phyloP scores from a whole-genome alignment of 2,888 invertebrate genomes.

The Caenorhabditis drosophilae region DNA sequence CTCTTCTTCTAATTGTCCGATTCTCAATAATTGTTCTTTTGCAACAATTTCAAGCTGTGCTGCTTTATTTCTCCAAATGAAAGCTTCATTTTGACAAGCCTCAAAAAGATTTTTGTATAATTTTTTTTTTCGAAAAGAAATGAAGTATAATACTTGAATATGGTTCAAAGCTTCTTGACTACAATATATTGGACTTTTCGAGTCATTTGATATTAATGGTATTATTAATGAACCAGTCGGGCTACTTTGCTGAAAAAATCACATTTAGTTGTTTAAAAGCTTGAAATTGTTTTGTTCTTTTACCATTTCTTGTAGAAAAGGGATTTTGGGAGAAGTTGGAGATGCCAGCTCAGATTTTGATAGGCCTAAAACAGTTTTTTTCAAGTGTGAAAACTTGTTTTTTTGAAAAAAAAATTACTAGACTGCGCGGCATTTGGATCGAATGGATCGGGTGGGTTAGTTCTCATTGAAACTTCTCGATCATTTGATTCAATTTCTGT shows the following conservation, averaged over 20 bases:
- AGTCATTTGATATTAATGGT: slow-evolving; percentile 21
- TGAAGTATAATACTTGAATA: slow-evolving; percentile 33
- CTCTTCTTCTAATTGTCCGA: slow-evolving; percentile 29
- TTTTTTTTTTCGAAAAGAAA: slow-evolving; percentile 3
- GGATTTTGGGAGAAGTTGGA: slow-evolving; percentile 37
- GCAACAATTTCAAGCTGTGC: slow-evolving; percentile 66
- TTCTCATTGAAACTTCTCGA: slow-evolving; percentile 13
- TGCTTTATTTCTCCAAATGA: slow-evolving; percentile 68
- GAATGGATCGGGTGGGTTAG: slow-evolving; percentile 38
- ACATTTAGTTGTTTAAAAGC: not conserved
- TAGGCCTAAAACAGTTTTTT: too few species aligned
- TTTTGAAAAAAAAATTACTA: too few species aligned
- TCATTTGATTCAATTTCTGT: slow-evolving; percentile 20
- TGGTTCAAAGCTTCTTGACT: slow-evolving; percentile 51
- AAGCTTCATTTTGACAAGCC: slow-evolving; percentile 68
- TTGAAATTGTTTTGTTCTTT: slow-evolving; percentile 2
- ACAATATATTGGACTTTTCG: slow-evolving; percentile 40
- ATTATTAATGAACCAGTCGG: slow-evolving; percentile 31
- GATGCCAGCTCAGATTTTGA: slow-evolving; percentile 37
- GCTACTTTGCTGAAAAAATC: slow-evolving; percentile 10
- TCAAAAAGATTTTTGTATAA: slow-evolving; percentile 13
- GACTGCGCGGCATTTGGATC: too few species aligned
- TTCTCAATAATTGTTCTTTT: slow-evolving; percentile 59
- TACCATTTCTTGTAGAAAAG: too few species aligned
- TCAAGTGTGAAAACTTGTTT: too few species aligned